Evolutionary conservation across 2,888 invertebrate species (phyloP), one percentile per base, ranked within the genome.

Genomic region (Andrena chrysosceles): DNA sequence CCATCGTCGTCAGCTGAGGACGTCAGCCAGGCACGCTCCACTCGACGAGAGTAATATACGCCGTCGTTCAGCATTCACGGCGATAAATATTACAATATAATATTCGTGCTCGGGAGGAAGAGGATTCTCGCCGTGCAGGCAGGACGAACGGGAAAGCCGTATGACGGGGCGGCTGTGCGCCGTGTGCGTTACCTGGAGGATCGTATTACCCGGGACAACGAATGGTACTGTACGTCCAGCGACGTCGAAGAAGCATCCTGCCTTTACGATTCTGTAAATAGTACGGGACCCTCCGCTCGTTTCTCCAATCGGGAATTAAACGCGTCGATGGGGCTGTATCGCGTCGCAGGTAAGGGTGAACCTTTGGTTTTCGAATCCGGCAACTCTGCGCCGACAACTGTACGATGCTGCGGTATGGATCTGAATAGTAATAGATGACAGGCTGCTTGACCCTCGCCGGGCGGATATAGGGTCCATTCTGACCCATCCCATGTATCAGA

Each of bases 1-100:
- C 67, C 59, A 33, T 26, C 62, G 70, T 23, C 80, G 64, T 70
- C 78, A 78, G 62, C 48, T 68, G 52, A 77, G 33, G 72, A 59
- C 77, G 75, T 84, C 87, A 73, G 72, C 48, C 52, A 26, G 48
- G 49, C 48, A 42, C 35, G 70, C 33, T 26, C 49, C 62, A 48
- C 64, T 75, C 83, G 64, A 29, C 63, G 74, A 59, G 8, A 64
- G 66, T 86, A 86, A 86, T 87, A 82, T 87, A 87, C 62, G 85
- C 72, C 73, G 72, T 69, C 62, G 76, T 77, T 85, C 80, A 77
- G 67, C 74, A 54, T 81, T 77, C 87, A 63, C 71, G 83, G 69
- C 72, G 74, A 87, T 87, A 87, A 87, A 87, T 87, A 87, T 87
- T 80, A 87, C 87, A 77, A 83, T 78, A 85, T 83, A 87, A 87